Evolutionary conservation across 2,888 invertebrate species (phyloP).

Genomic region (Andricus quercusramuli): DNA sequence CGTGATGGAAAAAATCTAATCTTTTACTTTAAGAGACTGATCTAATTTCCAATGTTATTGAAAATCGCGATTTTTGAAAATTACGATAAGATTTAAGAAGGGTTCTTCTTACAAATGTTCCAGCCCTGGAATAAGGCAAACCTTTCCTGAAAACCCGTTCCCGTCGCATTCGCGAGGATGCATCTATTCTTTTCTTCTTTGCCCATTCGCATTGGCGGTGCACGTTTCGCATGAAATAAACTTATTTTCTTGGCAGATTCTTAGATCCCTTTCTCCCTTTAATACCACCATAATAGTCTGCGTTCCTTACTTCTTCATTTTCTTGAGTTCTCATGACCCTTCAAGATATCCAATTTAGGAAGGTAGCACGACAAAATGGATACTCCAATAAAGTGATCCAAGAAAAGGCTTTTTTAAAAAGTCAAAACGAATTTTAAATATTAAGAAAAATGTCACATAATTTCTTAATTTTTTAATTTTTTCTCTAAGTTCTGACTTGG

Average conservation of each 20-base stretch:
- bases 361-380: neutral
- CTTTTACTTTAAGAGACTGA: no score
- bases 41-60: neutral
- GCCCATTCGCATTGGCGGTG: constrained; percentile 18
- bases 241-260: constrained; percentile 22
- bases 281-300: constrained; percentile 6
- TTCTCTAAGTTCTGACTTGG: no score
- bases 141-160: constrained; percentile 38
- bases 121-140: constrained; percentile 18
- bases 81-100: neutral
- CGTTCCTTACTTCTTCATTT: neutral
- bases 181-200: constrained; percentile 34
- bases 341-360: neutral
- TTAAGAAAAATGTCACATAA: no score
- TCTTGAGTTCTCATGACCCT: neutral
- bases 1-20: no score
- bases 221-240: constrained; percentile 26
- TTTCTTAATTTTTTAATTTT: no score
- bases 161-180: constrained; percentile 14
- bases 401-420: no score
- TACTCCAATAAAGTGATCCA: no score
- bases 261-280: constrained; percentile 12
- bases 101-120: neutral
- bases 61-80: neutral
- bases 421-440: no score